Percentiles rank a stretch among this genome's conserved stretches.
Evolutionary conservation across 1,140 invertebrate species (phyloP).

Genomic region (Muscidifurax raptorellus): DNA sequence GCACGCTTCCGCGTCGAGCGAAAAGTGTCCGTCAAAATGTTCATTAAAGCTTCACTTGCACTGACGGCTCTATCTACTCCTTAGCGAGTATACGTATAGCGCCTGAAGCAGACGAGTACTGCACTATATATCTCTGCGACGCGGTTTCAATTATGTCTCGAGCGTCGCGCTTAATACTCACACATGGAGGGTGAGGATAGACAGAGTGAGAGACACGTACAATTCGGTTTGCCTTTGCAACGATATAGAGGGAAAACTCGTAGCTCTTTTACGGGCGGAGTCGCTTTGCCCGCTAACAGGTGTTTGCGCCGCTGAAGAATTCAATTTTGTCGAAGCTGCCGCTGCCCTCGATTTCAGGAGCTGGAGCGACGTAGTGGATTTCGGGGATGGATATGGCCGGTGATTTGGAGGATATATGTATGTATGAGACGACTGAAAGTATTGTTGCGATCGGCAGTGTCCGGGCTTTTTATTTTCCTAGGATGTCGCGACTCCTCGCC

Average conservation of each 20-base stretch:
- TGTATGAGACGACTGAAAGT: neutral
- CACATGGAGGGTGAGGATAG: neutral
- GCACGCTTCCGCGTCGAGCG: no score
- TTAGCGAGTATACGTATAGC: neutral
- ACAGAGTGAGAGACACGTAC: neutral
- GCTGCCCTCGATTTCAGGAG: neutral
- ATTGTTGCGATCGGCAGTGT: neutral
- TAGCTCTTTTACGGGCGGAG: neutral
- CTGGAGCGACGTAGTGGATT: neutral
- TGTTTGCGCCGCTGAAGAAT: conserved; percentile 8
- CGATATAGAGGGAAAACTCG: neutral
- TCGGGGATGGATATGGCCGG: neutral
- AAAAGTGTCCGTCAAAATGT: neutral
- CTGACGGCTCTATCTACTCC: neutral
- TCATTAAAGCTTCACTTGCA: neutral
- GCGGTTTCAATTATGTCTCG: neutral
- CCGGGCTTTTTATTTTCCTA: neutral
- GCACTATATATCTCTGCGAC: neutral
- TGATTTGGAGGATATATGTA: neutral
- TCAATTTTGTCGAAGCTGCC: conserved; percentile 10
- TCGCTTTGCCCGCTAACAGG: conserved; percentile 8
- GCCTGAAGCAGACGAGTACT: neutral
- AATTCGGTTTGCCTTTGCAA: neutral
- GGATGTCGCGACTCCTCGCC: neutral
- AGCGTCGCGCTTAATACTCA: neutral